phyloP scores from a whole-genome alignment of 2,888 invertebrate species.

The Capitulum mitella region DNA sequence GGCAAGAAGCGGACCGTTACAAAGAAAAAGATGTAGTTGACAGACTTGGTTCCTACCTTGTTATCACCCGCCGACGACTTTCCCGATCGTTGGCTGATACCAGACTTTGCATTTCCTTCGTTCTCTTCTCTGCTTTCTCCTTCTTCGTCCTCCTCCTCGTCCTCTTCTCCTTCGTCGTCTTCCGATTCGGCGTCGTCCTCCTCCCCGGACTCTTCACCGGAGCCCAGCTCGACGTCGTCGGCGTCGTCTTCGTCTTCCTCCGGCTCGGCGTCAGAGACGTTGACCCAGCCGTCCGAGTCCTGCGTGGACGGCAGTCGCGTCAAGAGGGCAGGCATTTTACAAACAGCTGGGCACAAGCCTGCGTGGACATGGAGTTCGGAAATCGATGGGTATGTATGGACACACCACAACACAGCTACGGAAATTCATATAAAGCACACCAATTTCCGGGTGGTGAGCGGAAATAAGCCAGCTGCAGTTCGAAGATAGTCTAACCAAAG shows the following conservation, averaged over 20 bases:
- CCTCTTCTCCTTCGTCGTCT: slow-evolving; percentile 37
- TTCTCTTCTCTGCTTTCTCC: slow-evolving; percentile 30
- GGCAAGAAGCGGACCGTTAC: too few species aligned
- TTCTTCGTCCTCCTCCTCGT: slow-evolving; percentile 37
- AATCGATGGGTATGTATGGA: too few species aligned
- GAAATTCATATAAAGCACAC: too few species aligned
- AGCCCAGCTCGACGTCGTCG: slow-evolving; percentile 46
- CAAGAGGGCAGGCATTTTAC: too few species aligned
- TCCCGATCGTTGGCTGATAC: background rate
- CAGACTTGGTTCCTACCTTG: background rate
- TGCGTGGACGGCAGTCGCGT: too few species aligned
- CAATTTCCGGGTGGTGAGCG: too few species aligned
- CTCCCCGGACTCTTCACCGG: slow-evolving; percentile 40
- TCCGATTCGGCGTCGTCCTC: slow-evolving; percentile 35
- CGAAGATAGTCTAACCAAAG: too few species aligned
- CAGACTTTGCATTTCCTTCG: slow-evolving; percentile 34
- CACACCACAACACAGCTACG: too few species aligned
- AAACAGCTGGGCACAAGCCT: too few species aligned
- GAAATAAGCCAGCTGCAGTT: too few species aligned
- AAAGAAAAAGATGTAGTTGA: too few species aligned
- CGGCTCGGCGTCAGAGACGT: background rate
- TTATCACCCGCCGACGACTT: background rate
- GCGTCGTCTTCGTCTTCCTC: background rate
- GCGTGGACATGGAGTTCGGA: too few species aligned
- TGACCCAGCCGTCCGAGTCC: slow-evolving; percentile 36